Conservation (phyloP, 1,140 invertebrate species). For the Drosophila grimshawi region DNA sequence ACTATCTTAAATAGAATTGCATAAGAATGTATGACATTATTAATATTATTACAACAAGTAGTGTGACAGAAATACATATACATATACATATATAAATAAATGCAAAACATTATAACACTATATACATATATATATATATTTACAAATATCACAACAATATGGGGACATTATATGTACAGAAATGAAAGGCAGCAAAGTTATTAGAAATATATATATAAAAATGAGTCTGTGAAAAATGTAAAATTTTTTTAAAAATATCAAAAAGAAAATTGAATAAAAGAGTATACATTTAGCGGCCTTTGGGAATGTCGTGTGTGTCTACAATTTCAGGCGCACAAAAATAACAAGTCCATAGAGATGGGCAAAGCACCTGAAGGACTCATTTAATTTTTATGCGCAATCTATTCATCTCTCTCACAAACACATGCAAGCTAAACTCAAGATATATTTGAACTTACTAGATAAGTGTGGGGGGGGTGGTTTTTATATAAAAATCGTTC, state of each 20-base stretch:
- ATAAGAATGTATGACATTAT: constrained; percentile 26
- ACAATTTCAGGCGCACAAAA: constrained; percentile 58
- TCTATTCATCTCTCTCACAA: constrained; percentile 84
- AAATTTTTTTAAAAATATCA: constrained; percentile 3
- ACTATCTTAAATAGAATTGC: constrained; percentile 41
- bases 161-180: constrained; percentile 55
- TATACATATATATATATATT: constrained; percentile 56
- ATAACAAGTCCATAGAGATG: constrained; percentile 33
- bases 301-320: constrained; percentile 46
- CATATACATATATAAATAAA: constrained; percentile 9
- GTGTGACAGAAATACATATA: constrained; percentile 62
- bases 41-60: constrained; percentile 26
- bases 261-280: constrained; percentile 10
- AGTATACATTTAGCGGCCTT: constrained; percentile 18
- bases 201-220: not conserved
- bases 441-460: constrained; percentile 31
- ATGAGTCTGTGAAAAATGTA: not conserved
- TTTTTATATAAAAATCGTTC: constrained; percentile 2
- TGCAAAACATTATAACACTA: constrained; percentile 38
- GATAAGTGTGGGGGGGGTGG: constrained; percentile 11
- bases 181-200: constrained; percentile 14
- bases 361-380: not conserved
- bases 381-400: constrained; percentile 82
- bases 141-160: constrained; percentile 76
- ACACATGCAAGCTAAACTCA: constrained; percentile 64